Base-by-base conservation (phyloP, 2,113 vertebrate species). In the Patagioenas fasciata region DNA sequence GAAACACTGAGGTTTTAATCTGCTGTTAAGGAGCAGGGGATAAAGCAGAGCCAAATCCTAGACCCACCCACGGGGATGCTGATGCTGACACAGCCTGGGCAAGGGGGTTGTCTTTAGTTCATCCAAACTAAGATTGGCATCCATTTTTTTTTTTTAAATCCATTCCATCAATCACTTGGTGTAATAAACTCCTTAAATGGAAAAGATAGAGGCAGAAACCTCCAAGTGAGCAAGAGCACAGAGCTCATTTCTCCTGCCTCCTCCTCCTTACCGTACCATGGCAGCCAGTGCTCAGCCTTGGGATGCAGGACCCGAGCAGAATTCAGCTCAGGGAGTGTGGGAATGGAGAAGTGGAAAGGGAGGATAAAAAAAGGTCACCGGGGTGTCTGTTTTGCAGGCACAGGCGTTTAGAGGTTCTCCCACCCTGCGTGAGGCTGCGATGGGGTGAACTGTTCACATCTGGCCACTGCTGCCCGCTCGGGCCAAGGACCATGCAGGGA, bases 171-270 rank as follows among this genome's bases (percentile, higher is more conserved):
- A 65, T 90, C 36, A 50, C 25, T 77, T 58, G 16, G 48, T 32
- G 32, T 50, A 62, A 90, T 62, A 60, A 94, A 81, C 61, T 64
- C 72, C 83, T 72, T 71, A 86, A 58, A 84, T 83, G 69, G 86
- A 91, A 92, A 91, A 92, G 42, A 84, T 23, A 42, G 60, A 74
- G 80, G 32, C 31, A 79, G 84, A 92, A 86, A 2, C 50, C 85
- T 82, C 36, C 0, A 20, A 65, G 74, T 1, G 13, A 93, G 85
- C 58, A 66, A 57, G 66, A 82, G 72, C 75, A 38, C 24, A 36
- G 89, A 75, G 77, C 48, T 81, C 69, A 9, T 91, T 70, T 48
- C 69, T 71, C 56, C 56, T 84, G 26, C n/a, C 31, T 54, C 53
- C 38, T 78, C 36, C 66, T 32, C 82, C 47, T 56, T 2, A 0